These are phyloP conservation scores for Acrocephalus arundinaceus DNA, from an alignment of 2,113 vertebrate genomes.

Conservation along the genomic window DNA sequence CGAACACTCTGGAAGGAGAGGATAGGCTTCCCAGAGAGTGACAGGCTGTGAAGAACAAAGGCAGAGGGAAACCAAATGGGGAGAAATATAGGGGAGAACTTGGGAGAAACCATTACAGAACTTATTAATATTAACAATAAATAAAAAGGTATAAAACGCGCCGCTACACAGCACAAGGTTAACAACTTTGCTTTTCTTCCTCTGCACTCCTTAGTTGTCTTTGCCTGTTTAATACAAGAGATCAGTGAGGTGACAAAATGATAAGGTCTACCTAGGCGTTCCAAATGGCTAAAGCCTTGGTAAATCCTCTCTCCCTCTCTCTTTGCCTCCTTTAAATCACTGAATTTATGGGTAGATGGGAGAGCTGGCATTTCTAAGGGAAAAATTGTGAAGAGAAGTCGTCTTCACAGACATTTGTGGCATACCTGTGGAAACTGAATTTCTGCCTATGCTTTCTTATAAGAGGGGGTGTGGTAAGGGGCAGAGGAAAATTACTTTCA, in stretches of 20 bases:
- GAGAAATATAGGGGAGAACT: too few species aligned
- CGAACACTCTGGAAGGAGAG: too few species aligned
- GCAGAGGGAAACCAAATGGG: too few species aligned
- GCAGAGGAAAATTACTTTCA: background rate
- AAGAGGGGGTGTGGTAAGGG: background rate
- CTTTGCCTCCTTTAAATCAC: background rate
- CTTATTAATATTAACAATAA: too few species aligned
- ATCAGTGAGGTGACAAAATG: background rate
- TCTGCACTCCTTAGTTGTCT: background rate
- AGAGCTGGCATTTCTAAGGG: background rate
- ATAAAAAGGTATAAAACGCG: too few species aligned
- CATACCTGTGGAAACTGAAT: background rate
- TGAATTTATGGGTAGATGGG: background rate
- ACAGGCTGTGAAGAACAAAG: too few species aligned
- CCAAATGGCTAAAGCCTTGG: background rate
- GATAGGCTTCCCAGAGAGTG: too few species aligned
- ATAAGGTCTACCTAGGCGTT: background rate
- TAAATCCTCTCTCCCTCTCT: background rate
- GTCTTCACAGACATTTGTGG: background rate
- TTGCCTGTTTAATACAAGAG: background rate
- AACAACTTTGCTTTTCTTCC: background rate
- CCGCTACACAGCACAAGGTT: background rate
- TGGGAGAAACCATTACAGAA: too few species aligned
- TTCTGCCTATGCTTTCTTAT: background rate
- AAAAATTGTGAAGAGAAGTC: background rate